These are phyloP conservation scores for Lasius platythorax DNA, from an alignment of 2,888 invertebrate genomes.

Conservation along the genomic window DNA sequence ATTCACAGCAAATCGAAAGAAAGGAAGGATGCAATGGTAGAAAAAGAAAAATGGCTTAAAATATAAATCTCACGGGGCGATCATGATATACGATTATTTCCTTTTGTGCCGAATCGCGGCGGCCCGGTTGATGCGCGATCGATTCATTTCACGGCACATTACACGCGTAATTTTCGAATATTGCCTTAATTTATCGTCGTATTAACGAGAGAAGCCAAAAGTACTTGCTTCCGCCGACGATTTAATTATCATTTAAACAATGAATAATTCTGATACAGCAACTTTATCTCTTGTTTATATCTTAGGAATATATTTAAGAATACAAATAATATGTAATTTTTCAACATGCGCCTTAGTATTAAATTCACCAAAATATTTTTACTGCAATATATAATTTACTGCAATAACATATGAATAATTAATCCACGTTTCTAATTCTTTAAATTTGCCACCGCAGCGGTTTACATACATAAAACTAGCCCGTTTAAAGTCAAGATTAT, in stretches of 20 bases:
- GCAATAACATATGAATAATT: background rate
- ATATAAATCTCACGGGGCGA: conserved; percentile 52
- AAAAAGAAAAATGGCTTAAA: conserved; percentile 47
- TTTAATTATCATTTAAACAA: background rate
- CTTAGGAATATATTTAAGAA: background rate
- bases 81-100: conserved; percentile 71
- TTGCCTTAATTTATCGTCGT: conserved; percentile 77
- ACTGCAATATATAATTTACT: background rate
- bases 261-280: background rate
- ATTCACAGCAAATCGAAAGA: background rate
- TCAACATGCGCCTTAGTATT: background rate
- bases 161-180: conserved; percentile 74
- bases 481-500: conserved; percentile 5
- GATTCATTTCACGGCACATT: conserved; percentile 80
- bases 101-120: conserved; percentile 55
- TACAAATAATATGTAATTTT: background rate
- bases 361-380: conserved; percentile 1
- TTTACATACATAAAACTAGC: background rate
- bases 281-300: background rate
- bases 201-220: conserved; percentile 60
- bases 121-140: conserved; percentile 68
- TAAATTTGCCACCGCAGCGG: background rate
- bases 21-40: background rate
- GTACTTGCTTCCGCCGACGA: conserved; percentile 33
- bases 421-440: background rate